Evolutionary conservation across 2,113 vertebrate genomes (phyloP).

Genomic region (Myxocyprinus asiaticus): DNA sequence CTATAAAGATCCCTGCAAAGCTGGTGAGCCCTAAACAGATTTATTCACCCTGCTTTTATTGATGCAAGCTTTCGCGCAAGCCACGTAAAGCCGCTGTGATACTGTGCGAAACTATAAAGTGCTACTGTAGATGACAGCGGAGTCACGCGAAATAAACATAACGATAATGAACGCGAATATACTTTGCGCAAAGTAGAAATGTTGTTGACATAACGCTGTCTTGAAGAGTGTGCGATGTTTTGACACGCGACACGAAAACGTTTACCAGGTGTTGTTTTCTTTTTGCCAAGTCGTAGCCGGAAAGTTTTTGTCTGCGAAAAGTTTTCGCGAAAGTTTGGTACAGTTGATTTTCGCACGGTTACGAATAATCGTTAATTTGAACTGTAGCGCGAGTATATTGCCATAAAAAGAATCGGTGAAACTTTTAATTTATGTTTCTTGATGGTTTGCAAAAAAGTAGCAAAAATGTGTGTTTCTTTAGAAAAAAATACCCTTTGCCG

Average conservation of each 20-base stretch:
- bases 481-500: background rate
- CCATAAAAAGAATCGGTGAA: background rate
- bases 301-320: background rate
- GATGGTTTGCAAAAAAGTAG: too few species aligned
- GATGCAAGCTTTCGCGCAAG: slow-evolving; percentile 21
- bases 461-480: too few species aligned
- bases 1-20: slow-evolving; percentile 56
- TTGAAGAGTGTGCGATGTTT: slow-evolving; percentile 13
- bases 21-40: slow-evolving; percentile 42
- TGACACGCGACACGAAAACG: background rate
- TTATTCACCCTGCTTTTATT: background rate
- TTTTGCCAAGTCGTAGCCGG: background rate
- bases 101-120: slow-evolving; percentile 6
- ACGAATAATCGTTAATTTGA: background rate
- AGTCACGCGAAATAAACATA: background rate
- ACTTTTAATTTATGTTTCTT: background rate
- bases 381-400: background rate
- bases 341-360: too few species aligned
- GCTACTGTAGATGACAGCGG: slow-evolving; percentile 14
- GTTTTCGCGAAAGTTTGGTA: background rate
- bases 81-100: slow-evolving; percentile 38
- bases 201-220: background rate
- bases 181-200: background rate
- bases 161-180: background rate
- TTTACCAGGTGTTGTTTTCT: slow-evolving; percentile 7